Base-by-base conservation (phyloP, 2,888 invertebrate species). In the Cryptops parisi region DNA sequence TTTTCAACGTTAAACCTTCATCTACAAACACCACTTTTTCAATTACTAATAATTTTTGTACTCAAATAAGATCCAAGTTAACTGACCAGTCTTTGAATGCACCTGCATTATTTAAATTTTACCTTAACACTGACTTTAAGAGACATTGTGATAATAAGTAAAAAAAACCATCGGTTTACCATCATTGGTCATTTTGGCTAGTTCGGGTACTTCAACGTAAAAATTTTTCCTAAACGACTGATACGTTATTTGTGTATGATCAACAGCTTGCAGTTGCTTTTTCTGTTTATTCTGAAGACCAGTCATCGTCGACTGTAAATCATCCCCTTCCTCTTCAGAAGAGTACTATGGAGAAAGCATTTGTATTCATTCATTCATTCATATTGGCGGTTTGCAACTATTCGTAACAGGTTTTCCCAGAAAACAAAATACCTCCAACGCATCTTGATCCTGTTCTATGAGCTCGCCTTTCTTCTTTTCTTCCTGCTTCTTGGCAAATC, bases 401-500 rank as follows among this genome's bases (percentile, higher is more conserved):
- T n/a, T n/a, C n/a, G n/a, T n/a, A n/a, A n/a, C n/a, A n/a, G n/a
- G n/a, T n/a, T n/a, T n/a, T n/a, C n/a, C n/a, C n/a, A n/a, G n/a
- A n/a, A n/a, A n/a, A n/a, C n/a, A n/a, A n/a, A n/a, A n/a, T 63
- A 74, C 74, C 69, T 79, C 98, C 57, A 97, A 72, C 0, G 90
- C 93, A 68, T 98, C 97, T 70, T 94, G 91, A 71, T 98, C 96
- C 67, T 94, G 96, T 70, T 98, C 96, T 64, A 99, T 91, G n/a
- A 98, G 73, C 71, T 98, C 97, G 52, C 98, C 98, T 65, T 96
- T 94, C 61, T 85, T 81, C 61, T 81, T 82, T 24, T 77, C 75
- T 27, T 78, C 74, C 43, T 63, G 62, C 58, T 80, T 80, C 67
- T 89, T 89, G 0, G 87, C 86, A 3, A 86, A 81, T 4, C 88